Evolutionary conservation across 64 coral and sea anemone species (phyloP).

Genomic region (Cladopsammia gracilis): DNA sequence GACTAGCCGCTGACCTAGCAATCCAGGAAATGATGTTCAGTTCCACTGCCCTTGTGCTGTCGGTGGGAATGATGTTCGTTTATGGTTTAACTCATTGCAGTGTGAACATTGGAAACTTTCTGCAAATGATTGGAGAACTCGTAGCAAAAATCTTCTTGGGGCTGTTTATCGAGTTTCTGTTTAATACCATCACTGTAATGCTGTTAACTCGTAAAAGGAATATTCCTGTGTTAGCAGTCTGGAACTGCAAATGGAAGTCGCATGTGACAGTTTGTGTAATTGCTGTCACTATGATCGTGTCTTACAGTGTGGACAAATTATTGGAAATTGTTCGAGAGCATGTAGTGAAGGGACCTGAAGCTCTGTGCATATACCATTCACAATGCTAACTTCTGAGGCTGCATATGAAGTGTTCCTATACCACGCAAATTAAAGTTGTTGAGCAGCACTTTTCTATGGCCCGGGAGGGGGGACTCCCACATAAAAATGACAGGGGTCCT

Average conservation of each 20-base stretch:
- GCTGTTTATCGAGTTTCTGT: not conserved
- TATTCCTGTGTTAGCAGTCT: not conserved
- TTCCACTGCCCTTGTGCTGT: not conserved
- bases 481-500: no score
- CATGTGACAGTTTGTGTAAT: constrained; percentile 2
- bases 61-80: not conserved
- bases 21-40: constrained; percentile 18
- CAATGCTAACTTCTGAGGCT: no score
- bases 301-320: not conserved
- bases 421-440: no score
- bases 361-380: no score
- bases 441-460: no score
- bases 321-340: not conserved
- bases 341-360: not conserved
- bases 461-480: no score
- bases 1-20: not conserved
- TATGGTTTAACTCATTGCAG: not conserved
- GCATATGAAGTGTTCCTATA: no score
- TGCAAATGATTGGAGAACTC: not conserved
- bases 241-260: constrained; percentile 9
- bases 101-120: not conserved
- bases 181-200: not conserved
- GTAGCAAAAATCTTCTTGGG: not conserved
- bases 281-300: not conserved
- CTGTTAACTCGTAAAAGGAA: not conserved